Base-by-base conservation (phyloP, 2,888 invertebrate genomes). In the Epistrophe grossulariae region DNA sequence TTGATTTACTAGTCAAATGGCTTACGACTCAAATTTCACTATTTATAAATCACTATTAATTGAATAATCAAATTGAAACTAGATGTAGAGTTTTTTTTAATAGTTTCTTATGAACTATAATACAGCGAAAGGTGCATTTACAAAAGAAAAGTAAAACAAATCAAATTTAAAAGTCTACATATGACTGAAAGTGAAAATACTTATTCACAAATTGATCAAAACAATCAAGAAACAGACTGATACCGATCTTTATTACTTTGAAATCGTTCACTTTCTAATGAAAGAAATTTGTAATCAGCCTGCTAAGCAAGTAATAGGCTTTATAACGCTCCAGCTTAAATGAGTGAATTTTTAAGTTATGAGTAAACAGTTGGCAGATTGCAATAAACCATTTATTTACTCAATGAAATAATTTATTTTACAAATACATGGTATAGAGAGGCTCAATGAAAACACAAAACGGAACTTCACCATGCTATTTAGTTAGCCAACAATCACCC, bases 161-260 rank as follows among this genome's bases (percentile, higher is more conserved):
- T 62, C 52, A 24, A 68, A 62, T 55, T 55, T 38, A 38, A 70
- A 50, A 15, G 9, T 17, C 38, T 15, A 28, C 59, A 48, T 19
- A 55, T 59, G 55, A 64, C 48, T 64, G 68, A 84, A 79, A 79
- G 79, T 70, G 70, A 79, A 83, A 83, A 72, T 48, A 38, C n/a
- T 43, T 24, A 76, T 70, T 70, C 50, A 60, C 43, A 17, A 62
- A 55, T 15, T 70, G 57, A 48, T 13, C 59, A 66, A 73, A 57
- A 45, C 64, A 76, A 70, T 70, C 45, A 70, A 76, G 10, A 45
- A 55, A 60, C 31, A 40, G 40, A 68, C 43, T 17, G 57, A 64
- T 59, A 35, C 35, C 48, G 60, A 76, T 73, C 52, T 73, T 52
- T 57, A 19, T 70, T 59, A 40, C 10, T 45, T 68, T 48, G 15